Percentiles rank a stretch among this genome's conserved stretches.
Conservation (phyloP, 2,113 vertebrate genomes). For the Stegostoma tigrinum region DNA sequence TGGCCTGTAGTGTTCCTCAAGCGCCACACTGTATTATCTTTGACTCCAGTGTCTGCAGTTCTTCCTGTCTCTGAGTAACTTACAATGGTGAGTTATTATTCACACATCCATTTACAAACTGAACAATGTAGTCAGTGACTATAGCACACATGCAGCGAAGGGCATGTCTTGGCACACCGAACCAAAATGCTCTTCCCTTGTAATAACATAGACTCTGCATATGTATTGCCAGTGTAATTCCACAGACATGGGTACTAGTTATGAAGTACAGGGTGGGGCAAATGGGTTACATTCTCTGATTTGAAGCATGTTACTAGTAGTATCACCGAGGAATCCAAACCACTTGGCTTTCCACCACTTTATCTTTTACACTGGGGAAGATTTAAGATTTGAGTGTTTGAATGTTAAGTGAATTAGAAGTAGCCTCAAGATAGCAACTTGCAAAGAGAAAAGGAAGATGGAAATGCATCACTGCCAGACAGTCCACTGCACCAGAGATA, state of each 20-base stretch:
- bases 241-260: background rate
- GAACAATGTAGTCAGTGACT: background rate
- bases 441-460: too few species aligned
- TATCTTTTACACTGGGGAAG: background rate
- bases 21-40: too few species aligned
- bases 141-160: background rate
- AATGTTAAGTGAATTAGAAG: background rate
- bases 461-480: too few species aligned
- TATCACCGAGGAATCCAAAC: background rate
- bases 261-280: background rate
- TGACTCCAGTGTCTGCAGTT: too few species aligned
- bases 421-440: background rate
- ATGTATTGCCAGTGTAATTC: background rate
- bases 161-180: background rate
- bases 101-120: too few species aligned
- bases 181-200: background rate
- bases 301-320: background rate
- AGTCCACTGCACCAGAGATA: too few species aligned
- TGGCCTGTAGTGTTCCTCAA: too few species aligned
- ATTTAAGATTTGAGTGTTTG: background rate
- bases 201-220: background rate
- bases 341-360: background rate
- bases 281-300: background rate
- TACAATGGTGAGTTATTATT: background rate
- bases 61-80: too few species aligned